Conservation (phyloP, 1,140 invertebrate species). For the Calosoma granatense region DNA sequence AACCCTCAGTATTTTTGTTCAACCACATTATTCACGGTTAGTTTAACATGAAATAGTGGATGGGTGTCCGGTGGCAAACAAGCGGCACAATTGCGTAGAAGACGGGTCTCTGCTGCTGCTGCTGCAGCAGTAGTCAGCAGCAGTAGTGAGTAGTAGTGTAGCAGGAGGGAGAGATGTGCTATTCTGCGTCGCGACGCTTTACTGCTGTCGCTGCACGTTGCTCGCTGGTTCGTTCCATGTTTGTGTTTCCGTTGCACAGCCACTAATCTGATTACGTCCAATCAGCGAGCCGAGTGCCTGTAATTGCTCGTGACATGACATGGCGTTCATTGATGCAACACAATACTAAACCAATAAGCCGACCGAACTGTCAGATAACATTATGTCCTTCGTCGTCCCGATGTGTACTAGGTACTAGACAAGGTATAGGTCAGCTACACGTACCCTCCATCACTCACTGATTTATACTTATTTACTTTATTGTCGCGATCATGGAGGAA, state of each 20-base stretch:
- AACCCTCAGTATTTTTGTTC: neutral
- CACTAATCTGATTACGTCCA: conserved; percentile 26
- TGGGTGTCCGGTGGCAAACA: conserved; percentile 11
- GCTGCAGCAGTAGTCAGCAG: no score
- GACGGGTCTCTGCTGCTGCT: no score
- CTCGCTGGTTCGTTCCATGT: no score
- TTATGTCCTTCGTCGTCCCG: conserved; percentile 2
- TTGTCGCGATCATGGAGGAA: neutral
- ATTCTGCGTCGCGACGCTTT: neutral
- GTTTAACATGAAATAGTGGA: conserved; percentile 11
- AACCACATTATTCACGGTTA: conserved; percentile 9
- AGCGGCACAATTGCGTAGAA: conserved; percentile 1
- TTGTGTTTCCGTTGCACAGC: conserved; percentile 23
- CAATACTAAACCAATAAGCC: conserved; percentile 16
- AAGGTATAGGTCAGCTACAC: no score
- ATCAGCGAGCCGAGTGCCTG: conserved; percentile 23
- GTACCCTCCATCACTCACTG: no score
- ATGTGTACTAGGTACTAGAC: no score
- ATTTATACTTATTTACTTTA: neutral
- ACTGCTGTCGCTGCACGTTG: no score
- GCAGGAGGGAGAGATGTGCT: no score
- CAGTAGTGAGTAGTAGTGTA: no score
- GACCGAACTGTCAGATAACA: conserved; percentile 14
- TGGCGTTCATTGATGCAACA: conserved; percentile 17
- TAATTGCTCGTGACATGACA: conserved; percentile 21